phyloP scores from a whole-genome alignment of 1,140 invertebrate genomes.

The Hycleus phaleratus region DNA sequence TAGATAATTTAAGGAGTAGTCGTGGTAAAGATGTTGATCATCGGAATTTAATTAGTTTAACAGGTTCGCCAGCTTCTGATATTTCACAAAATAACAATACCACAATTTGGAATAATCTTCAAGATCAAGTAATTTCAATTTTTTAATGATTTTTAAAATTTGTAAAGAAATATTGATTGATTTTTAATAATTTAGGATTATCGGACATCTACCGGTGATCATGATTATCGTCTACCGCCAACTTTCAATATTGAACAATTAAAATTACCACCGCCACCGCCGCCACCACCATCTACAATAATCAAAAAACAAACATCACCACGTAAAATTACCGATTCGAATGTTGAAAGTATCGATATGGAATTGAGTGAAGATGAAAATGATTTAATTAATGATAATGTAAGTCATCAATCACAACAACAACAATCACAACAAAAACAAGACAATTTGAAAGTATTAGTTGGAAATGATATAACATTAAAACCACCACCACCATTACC shows the following conservation, averaged over 20 bases:
- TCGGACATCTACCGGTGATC: conserved; percentile 22
- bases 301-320: conserved; percentile 41
- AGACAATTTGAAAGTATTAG: conserved; percentile 11
- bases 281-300: conserved; percentile 22
- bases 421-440: neutral
- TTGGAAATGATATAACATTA: conserved; percentile 12
- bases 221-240: conserved; percentile 33
- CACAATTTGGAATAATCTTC: conserved; percentile 5
- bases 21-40: conserved; percentile 62
- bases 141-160: neutral
- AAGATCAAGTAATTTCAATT: conserved; percentile 14
- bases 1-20: neutral
- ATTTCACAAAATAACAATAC: neutral
- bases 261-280: conserved; percentile 34
- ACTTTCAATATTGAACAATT: conserved; percentile 26
- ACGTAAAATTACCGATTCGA: conserved; percentile 43
- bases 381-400: conserved; percentile 23
- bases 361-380: conserved; percentile 63
- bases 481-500: conserved; percentile 36
- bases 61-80: conserved; percentile 52
- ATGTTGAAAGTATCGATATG: conserved; percentile 62
- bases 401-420: neutral
- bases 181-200: conserved; percentile 20
- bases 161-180: neutral
- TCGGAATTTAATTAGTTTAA: conserved; percentile 74